Conservation (phyloP, 2,113 vertebrate genomes). For the Phylloscopus trochilus region DNA sequence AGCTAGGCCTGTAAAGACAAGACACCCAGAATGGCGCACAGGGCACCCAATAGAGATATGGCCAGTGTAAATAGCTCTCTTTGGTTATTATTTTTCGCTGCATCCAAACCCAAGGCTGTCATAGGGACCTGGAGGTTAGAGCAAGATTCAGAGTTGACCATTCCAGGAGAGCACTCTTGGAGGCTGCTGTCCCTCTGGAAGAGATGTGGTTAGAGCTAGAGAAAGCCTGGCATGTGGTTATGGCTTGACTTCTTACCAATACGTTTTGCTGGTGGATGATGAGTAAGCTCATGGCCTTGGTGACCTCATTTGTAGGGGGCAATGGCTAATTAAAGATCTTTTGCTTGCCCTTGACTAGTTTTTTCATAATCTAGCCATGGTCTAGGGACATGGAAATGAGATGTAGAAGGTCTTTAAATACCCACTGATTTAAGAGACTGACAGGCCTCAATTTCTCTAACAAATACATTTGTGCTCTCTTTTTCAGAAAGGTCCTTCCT, state of each 20-base stretch:
- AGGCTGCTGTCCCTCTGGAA: not conserved
- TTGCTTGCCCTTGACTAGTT: not conserved
- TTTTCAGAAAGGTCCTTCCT: not conserved
- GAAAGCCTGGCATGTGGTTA: not conserved
- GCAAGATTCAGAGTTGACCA: not conserved
- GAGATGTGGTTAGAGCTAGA: not conserved
- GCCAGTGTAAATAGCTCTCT: not conserved
- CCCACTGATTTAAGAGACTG: not conserved
- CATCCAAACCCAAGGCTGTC: not conserved
- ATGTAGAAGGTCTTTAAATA: not conserved
- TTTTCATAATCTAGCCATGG: not conserved
- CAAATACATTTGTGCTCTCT: not conserved
- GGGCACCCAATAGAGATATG: not conserved
- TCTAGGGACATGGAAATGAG: not conserved
- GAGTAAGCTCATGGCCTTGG: not conserved
- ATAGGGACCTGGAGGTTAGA: not conserved
- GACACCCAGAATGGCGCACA: not conserved
- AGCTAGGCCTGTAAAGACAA: not conserved
- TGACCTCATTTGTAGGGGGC: not conserved
- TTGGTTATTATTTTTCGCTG: not conserved
- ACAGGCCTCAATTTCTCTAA: not conserved
- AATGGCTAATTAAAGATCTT: not conserved
- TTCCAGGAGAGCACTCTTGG: not conserved
- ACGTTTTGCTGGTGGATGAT: not conserved
- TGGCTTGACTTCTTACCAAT: not conserved